Evolutionary conservation across 2,797 vertebrate genomes (phyloP).

Genomic region (Aeoliscus strigatus): DNA sequence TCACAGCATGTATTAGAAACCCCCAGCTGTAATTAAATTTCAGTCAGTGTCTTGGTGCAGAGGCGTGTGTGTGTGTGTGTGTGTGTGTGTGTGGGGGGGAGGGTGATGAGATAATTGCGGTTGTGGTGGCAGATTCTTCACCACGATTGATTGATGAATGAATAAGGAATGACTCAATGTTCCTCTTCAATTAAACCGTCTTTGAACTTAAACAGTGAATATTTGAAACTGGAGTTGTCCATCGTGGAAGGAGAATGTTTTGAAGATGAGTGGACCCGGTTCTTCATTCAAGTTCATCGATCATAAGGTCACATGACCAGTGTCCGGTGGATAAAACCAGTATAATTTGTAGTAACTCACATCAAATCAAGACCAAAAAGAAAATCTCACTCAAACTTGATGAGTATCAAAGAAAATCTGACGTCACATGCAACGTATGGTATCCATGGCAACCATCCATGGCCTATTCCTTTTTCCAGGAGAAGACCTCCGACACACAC

Average conservation of each 20-base stretch:
- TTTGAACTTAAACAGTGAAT: no score
- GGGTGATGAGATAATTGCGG: neutral
- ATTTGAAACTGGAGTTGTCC: neutral
- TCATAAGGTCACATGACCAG: no score
- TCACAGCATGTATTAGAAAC: no score
- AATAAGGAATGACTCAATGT: neutral
- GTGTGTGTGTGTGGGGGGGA: neutral
- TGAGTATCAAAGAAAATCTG: no score
- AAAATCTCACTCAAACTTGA: neutral
- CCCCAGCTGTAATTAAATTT: neutral
- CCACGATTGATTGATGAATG: neutral
- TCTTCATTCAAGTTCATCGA: no score
- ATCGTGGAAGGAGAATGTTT: no score
- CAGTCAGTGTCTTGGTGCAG: neutral
- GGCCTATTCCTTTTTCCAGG: conserved; percentile 53
- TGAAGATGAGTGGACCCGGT: no score
- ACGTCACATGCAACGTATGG: no score
- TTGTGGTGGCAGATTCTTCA: neutral
- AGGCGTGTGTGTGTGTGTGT: no score
- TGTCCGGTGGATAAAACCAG: no score
- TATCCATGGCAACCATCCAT: conserved; percentile 40
- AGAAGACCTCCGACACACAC: conserved; percentile 12
- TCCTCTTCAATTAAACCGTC: neutral
- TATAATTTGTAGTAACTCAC: no score
- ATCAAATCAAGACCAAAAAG: no score